Base-by-base conservation (phyloP, 1,140 invertebrate species). In the Ctenoplectra terminalis region DNA sequence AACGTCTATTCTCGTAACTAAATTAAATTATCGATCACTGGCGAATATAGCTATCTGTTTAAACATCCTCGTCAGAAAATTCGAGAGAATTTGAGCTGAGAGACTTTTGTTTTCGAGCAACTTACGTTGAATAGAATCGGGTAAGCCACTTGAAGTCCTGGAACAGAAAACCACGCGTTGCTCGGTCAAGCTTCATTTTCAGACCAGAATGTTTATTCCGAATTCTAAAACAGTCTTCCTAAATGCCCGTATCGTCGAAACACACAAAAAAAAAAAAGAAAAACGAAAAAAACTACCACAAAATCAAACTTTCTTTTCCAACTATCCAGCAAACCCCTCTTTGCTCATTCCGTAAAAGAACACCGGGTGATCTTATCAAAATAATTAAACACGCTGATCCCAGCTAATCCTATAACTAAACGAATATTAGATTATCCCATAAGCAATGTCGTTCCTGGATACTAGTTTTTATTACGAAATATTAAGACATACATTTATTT, bases 111-210 rank as follows among this genome's bases (percentile, higher is more conserved):
- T 75, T 52, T 64, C 63, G 34, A 2, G 17, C 61, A 43, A 56
- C 31, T 43, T 43, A 52, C 34, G 40, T 40, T 34, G 61, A 66
- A 66, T 46, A 9, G 37, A 56, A n/a, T 34, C 40, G 46, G 29
- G 15, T 60, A 60, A 60, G 46, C 46, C 46, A 64, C 46, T 66
- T 15, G 37, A 40, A 76, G 46, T 52, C 31, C 48, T 29, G 34
- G 37, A 76, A 67, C 48, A 54, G 61, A 76, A 76, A 54, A 76
- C 15, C 20, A 13, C 71, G 26, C 20, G 40, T 6, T n/a, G 17
- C 70, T 58, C 20, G 34, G 34, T 34, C 23, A 7, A 23, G 61
- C 34, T 40, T 50, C 31, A 23, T 23, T 66, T 52, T 40, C 73
- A 37, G 34, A 29, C 43, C n/a, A n/a, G n/a, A n/a, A 40, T 29